These are phyloP conservation scores for Salvelinus namaycush DNA, from an alignment of 2,113 vertebrate species.

Conservation along the genomic window DNA sequence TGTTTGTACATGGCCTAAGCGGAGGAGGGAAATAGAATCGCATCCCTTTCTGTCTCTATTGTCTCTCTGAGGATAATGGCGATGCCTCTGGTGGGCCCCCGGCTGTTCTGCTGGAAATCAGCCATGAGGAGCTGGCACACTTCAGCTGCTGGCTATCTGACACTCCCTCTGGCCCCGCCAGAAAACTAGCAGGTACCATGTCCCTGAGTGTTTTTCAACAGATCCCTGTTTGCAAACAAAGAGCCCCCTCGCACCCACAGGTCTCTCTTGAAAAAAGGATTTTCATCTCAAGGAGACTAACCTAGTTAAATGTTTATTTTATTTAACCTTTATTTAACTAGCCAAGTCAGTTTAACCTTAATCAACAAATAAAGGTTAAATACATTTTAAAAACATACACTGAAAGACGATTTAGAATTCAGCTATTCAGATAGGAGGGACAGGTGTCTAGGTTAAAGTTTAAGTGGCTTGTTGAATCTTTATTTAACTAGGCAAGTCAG, in stretches of 20 bases:
- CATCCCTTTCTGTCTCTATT: not conserved
- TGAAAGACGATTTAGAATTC: not conserved
- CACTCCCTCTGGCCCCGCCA: conserved; percentile 28
- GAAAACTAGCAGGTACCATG: conserved; percentile 43
- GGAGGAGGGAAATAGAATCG: not conserved
- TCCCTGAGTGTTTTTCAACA: conserved; percentile 46
- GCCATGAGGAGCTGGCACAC: conserved; percentile 29
- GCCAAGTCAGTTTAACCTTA: no score
- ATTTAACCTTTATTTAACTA: no score
- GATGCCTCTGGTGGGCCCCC: not conserved
- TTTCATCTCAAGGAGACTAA: no score
- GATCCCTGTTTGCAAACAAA: conserved; percentile 36
- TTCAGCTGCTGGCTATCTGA: conserved; percentile 42
- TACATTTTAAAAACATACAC: not conserved
- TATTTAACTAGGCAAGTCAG: no score
- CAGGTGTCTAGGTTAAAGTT: not conserved
- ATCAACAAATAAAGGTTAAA: not conserved
- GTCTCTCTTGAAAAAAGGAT: not conserved
- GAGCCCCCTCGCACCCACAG: not conserved
- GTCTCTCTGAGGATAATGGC: not conserved
- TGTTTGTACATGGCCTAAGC: not conserved
- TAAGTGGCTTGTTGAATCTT: not conserved
- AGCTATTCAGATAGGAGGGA: not conserved
- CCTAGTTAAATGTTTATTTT: not conserved
- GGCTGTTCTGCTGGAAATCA: conserved; percentile 1